Conservation (phyloP, 2,888 invertebrate species). For the Eilema griseolum region DNA sequence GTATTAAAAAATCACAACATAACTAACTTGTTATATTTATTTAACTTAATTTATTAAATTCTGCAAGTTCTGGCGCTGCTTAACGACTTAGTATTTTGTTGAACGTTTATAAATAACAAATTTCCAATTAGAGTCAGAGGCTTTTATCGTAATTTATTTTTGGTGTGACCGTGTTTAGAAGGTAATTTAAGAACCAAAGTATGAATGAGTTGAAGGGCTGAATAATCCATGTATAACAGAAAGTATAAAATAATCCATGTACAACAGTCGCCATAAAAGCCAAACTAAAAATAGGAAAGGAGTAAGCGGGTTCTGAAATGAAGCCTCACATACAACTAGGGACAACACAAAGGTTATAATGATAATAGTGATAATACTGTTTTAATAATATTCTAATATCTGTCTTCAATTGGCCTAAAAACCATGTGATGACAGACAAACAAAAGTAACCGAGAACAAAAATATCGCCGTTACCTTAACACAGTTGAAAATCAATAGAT, state of each 20-base stretch:
- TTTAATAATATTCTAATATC: too few species aligned
- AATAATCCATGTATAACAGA: background rate
- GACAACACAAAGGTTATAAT: too few species aligned
- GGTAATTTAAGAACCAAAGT: background rate
- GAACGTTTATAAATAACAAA: constrained; percentile 6
- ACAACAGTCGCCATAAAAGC: background rate
- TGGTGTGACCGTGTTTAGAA: background rate
- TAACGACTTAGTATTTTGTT: constrained; percentile 7
- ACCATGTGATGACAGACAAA: too few species aligned
- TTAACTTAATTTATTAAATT: constrained; percentile 10
- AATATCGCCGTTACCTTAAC: too few species aligned
- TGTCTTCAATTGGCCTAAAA: too few species aligned
- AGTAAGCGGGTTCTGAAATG: too few species aligned
- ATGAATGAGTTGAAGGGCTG: background rate
- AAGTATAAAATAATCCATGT: background rate
- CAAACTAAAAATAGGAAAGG: too few species aligned
- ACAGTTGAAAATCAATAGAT: too few species aligned
- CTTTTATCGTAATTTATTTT: background rate
- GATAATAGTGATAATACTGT: too few species aligned
- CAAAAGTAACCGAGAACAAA: too few species aligned
- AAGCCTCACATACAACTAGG: too few species aligned
- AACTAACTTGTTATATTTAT: constrained; percentile 12
- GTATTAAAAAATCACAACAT: constrained; percentile 17
- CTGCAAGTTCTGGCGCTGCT: constrained; percentile 7
- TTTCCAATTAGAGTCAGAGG: too few species aligned